phyloP scores from a whole-genome alignment of 1,140 invertebrate species.

The Drosophila mojavensis region DNA sequence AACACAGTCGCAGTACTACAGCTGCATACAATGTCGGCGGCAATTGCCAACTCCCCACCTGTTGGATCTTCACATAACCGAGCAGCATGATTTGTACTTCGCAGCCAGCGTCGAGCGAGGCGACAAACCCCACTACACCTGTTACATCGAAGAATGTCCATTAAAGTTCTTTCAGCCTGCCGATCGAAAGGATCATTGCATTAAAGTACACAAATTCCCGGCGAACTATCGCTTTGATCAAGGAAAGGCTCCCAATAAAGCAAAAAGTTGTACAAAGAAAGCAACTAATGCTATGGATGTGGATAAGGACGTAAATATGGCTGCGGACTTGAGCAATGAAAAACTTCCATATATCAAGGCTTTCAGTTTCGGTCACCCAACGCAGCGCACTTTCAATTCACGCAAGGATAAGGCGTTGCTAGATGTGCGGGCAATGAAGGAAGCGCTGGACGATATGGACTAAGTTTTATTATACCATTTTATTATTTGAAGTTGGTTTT shows the following conservation, averaged over 20 bases:
- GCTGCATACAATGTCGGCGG: slow-evolving; percentile 85
- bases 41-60: slow-evolving; percentile 87
- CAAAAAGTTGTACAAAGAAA: slow-evolving; percentile 25
- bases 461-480: slow-evolving; percentile 59
- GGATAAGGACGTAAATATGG: slow-evolving; percentile 12
- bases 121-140: slow-evolving; percentile 87
- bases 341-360: slow-evolving; percentile 40
- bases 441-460: slow-evolving; percentile 58
- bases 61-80: slow-evolving; percentile 89
- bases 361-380: slow-evolving; percentile 48
- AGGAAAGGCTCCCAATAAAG: slow-evolving; percentile 25
- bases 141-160: slow-evolving; percentile 88
- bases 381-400: slow-evolving; percentile 49
- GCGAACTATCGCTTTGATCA: slow-evolving; percentile 87
- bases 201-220: slow-evolving; percentile 87
- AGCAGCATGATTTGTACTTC: slow-evolving; percentile 89
- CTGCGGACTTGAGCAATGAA: background rate
- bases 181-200: slow-evolving; percentile 87
- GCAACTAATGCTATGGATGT: slow-evolving; percentile 50
- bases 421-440: slow-evolving; percentile 55
- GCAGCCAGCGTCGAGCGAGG: slow-evolving; percentile 85
- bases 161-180: slow-evolving; percentile 85
- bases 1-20: slow-evolving; percentile 45
- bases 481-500: slow-evolving; percentile 43
- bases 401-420: slow-evolving; percentile 37